Conservation (phyloP, 2,797 vertebrate species). For the Myoxocephalus aenaeus region DNA sequence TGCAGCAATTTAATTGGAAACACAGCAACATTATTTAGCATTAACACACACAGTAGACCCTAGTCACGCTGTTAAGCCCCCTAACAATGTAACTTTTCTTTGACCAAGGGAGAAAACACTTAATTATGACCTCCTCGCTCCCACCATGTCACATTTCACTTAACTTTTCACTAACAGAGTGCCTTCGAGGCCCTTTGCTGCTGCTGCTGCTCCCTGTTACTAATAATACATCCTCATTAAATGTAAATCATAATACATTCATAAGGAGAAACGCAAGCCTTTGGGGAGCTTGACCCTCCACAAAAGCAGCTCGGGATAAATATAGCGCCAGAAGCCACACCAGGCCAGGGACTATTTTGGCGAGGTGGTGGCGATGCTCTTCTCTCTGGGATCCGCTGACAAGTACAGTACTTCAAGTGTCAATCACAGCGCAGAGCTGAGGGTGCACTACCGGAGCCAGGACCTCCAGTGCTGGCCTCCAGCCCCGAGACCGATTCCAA, state of each 20-base stretch:
- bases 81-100: neutral
- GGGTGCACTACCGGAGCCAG: slow-evolving; percentile 68
- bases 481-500: slow-evolving; percentile 38
- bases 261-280: slow-evolving; percentile 69
- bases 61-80: neutral
- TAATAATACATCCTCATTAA: slow-evolving; percentile 60
- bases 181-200: slow-evolving; percentile 17
- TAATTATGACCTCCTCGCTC: slow-evolving; percentile 20
- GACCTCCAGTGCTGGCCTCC: slow-evolving; percentile 45
- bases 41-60: neutral
- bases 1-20: neutral
- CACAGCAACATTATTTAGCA: neutral
- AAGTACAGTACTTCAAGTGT: slow-evolving; percentile 79
- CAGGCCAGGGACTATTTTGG: slow-evolving; percentile 84
- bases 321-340: slow-evolving; percentile 73
- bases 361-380: slow-evolving; percentile 71
- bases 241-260: slow-evolving; percentile 68
- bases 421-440: slow-evolving; percentile 73
- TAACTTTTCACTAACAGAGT: slow-evolving; percentile 8
- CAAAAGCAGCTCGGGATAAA: slow-evolving; percentile 76
- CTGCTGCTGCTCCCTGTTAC: slow-evolving; percentile 29
- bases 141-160: slow-evolving; percentile 24
- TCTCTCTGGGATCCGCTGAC: slow-evolving; percentile 82
- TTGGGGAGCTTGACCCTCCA: slow-evolving; percentile 53
- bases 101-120: neutral